Base-by-base conservation (phyloP, 2,888 invertebrate genomes). In the Clanis bilineata region DNA sequence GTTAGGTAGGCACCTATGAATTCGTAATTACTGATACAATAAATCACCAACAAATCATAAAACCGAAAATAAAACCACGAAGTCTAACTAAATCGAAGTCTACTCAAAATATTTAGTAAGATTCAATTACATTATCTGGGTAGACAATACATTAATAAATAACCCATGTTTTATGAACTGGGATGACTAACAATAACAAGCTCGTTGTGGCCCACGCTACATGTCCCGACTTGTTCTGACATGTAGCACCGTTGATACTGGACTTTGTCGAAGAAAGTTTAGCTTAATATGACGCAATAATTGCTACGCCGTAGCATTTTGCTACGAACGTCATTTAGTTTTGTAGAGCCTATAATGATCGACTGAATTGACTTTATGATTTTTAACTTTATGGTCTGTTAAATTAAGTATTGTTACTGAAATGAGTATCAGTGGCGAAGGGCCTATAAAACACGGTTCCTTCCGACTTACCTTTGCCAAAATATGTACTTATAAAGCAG, bases 221-320 rank as follows among this genome's bases (percentile, higher is more conserved):
- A 32, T 51, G 51, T 51, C 32, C 51, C 51, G 51, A 51, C 51
- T 51, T 51, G 51, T 51, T 28, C 18, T 18, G 10, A 51, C 51
- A 51, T 18, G 51, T 22, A 22, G 7, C 32, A n/a, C 47, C 25
- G n/a, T 25, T 25, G 28, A 21, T 51, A 18, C 18, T 18, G 25
- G 15, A 51, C 51, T 56, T 32, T 67, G 59, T 64, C 51, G 54
- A 68, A 65, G 65, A 68, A 62, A 60, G 66, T 41, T 59, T 38
- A 62, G 58, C 41, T 61, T 61, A 18, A 18, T 36, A 28, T 51
- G 51, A 51, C 32, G 28, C 10, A 44, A 44, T 62, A 58, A 28
- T 6, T 61, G 69, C 77, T 77, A 78, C 77, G 77, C 25, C 77
- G 77, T 78, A 77, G 77, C 71, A 64, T 1, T 9, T 25, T 59